Base-by-base conservation (phyloP, 2,113 vertebrate species). In the Amblyopsis rosae region DNA sequence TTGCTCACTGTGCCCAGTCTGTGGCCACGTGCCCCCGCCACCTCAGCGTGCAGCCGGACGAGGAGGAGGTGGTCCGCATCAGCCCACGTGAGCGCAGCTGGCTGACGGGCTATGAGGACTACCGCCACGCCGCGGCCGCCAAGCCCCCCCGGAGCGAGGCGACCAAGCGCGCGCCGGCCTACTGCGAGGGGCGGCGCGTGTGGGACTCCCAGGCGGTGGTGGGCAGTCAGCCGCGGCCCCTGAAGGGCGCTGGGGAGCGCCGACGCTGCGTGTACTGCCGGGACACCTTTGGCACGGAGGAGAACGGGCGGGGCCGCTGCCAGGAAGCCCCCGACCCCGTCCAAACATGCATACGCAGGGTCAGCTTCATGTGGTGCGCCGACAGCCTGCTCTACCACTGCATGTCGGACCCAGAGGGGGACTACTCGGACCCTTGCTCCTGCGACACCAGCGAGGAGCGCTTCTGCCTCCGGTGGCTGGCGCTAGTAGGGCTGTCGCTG, bases 321-420 rank as follows among this genome's bases (percentile, higher is more conserved):
- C 95, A 94, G 81, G 96, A 99, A 53, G 97, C 96, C 0, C 97
- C 97, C 0, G 97, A 99, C 90, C 89, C 96, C 0, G 84, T 95
- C 56, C 95, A 93, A 83, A 95, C 93, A 68, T 96, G 96, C 89
- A 98, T 99, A 90, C 93, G 93, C 74, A 92, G 95, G 50, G 95
- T 95, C 85, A 99, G 96, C 93, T 99, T 96, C 84, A 95, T 98
- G 94, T 98, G 96, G 95, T 98, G 96, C 0, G 96, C 96, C 0
- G 96, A 99, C 93, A 98, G 95, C 89, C 93, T 99, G 92, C 94
- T 99, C 74, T 99, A 99, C 78, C 97, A 99, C 93, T 99, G 97
- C 88, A 98, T 98, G 97, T 98, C 97, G 1, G 97, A 99, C 87
- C 93, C 97, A 0, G 97, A 99, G 93, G 97, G 97, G 8, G 97